Evolutionary conservation across 2,888 invertebrate species (phyloP).

Genomic region (Eupelmus urozonus): DNA sequence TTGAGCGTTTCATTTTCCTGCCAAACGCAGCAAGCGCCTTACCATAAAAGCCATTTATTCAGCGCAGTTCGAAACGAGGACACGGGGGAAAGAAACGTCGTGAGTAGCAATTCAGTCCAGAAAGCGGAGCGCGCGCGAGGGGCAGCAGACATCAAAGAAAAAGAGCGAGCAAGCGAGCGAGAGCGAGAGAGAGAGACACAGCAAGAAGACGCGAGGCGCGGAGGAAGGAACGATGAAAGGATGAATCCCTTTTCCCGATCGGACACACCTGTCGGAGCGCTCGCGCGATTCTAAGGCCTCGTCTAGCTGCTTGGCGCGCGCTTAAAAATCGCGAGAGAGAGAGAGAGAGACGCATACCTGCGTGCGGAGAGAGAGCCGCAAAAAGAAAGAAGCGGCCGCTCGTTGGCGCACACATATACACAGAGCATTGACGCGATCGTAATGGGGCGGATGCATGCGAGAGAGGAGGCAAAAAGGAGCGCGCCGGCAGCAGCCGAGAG

Average conservation of each 20-base stretch:
- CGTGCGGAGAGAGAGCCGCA: constrained; percentile 4
- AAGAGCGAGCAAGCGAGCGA: constrained; percentile 24
- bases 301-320: constrained; percentile 22
- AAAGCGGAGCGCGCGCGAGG: constrained; percentile 6
- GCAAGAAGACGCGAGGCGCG: neutral
- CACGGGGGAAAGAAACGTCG: constrained; percentile 13
- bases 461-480: constrained; percentile 21
- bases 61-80: constrained; percentile 8
- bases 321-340: constrained; percentile 24
- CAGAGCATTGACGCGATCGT: constrained; percentile 49
- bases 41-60: constrained; percentile 40
- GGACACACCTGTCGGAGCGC: constrained; percentile 53
- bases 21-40: neutral
- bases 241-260: constrained; percentile 50
- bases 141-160: neutral
- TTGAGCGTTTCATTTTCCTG: constrained; percentile 5
- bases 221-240: constrained; percentile 48
- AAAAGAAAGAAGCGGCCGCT: constrained; percentile 10
- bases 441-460: constrained; percentile 33
- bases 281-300: constrained; percentile 25
- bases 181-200: constrained; percentile 11
- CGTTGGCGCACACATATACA: no score
- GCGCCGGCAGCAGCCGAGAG: no score
- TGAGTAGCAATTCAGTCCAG: neutral
- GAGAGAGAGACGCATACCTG: neutral